Base-by-base conservation (phyloP, 2,113 vertebrate species). In the Labeo catla region DNA sequence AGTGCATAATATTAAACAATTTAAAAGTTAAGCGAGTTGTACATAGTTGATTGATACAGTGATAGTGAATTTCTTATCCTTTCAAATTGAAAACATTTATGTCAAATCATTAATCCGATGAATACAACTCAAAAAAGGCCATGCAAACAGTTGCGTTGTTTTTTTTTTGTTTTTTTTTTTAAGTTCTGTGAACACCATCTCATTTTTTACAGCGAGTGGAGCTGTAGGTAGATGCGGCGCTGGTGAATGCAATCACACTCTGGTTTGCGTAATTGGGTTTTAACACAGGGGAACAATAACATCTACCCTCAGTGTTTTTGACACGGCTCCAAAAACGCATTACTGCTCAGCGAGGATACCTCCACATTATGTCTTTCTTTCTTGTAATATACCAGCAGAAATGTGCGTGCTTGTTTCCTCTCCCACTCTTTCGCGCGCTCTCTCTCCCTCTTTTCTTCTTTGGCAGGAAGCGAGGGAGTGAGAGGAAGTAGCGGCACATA, bases 221-320 rank as follows among this genome's bases (percentile, higher is more conserved):
- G 74, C 84, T 73, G 80, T 85, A 87, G 84, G 84, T 81, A 87
- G 84, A 84, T 81, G n/a, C 19, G 23, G 82, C 34, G 52, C 77
- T 72, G 54, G 80, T 54, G 83, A 86, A 88, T 87, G 90, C 90
- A 93, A 91, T 93, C 85, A 88, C 80, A 86, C 87, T 89, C 89
- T 91, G 90, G 87, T 83, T 93, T 90, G 91, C 89, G 87, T 95
- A 93, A 95, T 94, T 93, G 92, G 83, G 89, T 94, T 94, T 94
- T 94, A 95, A 94, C 92, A 61, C 84, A 89, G 91, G 92, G 91
- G 92, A 95, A 91, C 93, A 94, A 93, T 94, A 94, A 89, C 85
- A 85, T 85, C 88, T 94, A 84, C 91, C 88, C 91, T 91, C 91
- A 92, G 91, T 83, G 88, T 94, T 94, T 94, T 91, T 95, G 94